Evolutionary conservation across 2,797 vertebrate genomes (phyloP), one percentile per base, ranked within the genome.

Genomic region (Sebastes wilsoni): DNA sequence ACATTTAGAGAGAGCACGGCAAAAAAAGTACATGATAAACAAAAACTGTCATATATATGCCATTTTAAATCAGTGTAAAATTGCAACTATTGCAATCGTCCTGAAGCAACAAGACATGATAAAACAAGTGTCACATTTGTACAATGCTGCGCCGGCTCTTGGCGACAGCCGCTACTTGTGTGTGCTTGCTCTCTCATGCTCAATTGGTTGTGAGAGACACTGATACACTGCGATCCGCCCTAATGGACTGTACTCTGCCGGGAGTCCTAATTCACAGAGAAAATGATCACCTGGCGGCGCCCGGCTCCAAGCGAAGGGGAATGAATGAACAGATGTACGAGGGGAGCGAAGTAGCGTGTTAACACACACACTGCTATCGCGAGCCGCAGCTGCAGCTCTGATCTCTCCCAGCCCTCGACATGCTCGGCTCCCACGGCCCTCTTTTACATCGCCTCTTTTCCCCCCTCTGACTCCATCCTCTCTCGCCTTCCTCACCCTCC

Each of bases 181-280:
- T 87, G 84, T 81, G 72, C 75, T 77, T 73, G 73, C 87, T 88
- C 82, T 78, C 83, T 90, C 87, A 88, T 73, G 88, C 89, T 91
- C 89, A 90, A 87, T 90, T 92, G 87, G 79, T 69, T 87, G 85
- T 56, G 5, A 59, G 86, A 88, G 82, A 89, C 89, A 90, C 80
- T 90, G 87, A 89, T 90, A 87, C 84, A 81, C 86, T 84, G 81
- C 42, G 73, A 89, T 82, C 69, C 38, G 66, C 66, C 90, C 84
- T 90, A 88, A 92, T 91, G 89, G 89, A 90, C 83, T 91, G 74
- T 75, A 81, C 78, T 91, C 85, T 89, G 83, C 84, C 67, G 76
- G 87, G 89, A 90, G 80, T 85, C 82, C 84, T 92, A 91, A 91
- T 92, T 90, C 91, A 85, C 67, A 68, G 87, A 88, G 91, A 92